Percentiles rank a stretch among this genome's conserved stretches.
Conservation (phyloP, 35 echinoderm and acorn worm genomes). For the Chiridota heheva region DNA sequence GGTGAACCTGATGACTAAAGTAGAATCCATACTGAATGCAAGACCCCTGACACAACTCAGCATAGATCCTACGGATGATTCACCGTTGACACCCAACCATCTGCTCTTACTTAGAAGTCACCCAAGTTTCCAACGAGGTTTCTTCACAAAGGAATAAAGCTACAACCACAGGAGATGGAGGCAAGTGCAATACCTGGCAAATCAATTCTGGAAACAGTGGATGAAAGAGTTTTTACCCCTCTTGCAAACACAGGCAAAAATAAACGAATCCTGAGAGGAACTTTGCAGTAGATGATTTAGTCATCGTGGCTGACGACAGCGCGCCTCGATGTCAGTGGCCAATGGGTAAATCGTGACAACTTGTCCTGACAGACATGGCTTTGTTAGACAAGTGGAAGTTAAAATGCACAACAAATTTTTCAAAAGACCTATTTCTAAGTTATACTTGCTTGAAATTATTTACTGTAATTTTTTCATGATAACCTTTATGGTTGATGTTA, state of each 20-base stretch:
- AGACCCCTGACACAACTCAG: conserved; percentile 37
- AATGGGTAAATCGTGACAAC: too few relatives aligned
- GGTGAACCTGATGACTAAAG: conserved; percentile 33
- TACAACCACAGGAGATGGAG: conserved; percentile 20
- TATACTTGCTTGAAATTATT: too few relatives aligned
- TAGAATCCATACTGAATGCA: conserved; percentile 32
- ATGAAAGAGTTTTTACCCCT: not conserved
- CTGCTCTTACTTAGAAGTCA: too few relatives aligned
- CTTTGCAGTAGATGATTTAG: conserved; percentile 15
- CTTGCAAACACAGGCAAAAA: conserved; percentile 15
- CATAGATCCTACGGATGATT: conserved; percentile 29
- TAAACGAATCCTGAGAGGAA: conserved; percentile 10
- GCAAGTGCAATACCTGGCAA: conserved; percentile 27
- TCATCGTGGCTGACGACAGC: not conserved
- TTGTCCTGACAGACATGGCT: too few relatives aligned
- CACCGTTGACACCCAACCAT: conserved; percentile 45
- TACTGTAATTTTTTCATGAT: too few relatives aligned
- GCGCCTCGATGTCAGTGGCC: not conserved
- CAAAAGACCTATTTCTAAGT: too few relatives aligned
- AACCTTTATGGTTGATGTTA: too few relatives aligned
- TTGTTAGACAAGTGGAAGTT: too few relatives aligned
- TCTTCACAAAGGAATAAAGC: not conserved
- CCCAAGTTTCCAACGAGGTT: too few relatives aligned
- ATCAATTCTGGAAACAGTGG: conserved; percentile 32
- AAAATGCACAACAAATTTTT: too few relatives aligned